Evolutionary conservation across 1,140 invertebrate genomes (phyloP).

Genomic region (Asbolus verrucosus): DNA sequence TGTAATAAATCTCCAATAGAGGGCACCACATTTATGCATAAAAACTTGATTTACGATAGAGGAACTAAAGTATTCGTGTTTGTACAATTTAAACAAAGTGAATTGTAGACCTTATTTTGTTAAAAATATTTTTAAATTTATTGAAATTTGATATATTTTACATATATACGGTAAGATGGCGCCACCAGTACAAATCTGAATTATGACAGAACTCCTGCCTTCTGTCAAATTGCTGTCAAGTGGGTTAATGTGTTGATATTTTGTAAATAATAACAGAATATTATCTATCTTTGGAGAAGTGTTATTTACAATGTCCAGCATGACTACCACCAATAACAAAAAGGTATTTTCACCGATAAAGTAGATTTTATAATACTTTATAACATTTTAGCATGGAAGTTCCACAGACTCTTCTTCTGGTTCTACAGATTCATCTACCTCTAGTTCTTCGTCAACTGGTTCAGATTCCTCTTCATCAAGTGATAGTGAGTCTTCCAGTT

Average conservation of each 20-base stretch:
- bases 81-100: too few relatives aligned
- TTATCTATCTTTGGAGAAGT: not conserved
- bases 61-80: too few relatives aligned
- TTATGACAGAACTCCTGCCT: too few relatives aligned
- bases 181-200: too few relatives aligned
- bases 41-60: too few relatives aligned
- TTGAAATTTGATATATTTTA: too few relatives aligned
- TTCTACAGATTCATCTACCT: conserved; percentile 67
- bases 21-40: too few relatives aligned
- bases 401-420: conserved; percentile 53
- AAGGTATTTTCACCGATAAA: conserved; percentile 22
- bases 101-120: too few relatives aligned
- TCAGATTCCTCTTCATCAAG: conserved; percentile 80
- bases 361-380: not conserved
- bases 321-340: conserved; percentile 44
- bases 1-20: not conserved
- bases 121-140: too few relatives aligned
- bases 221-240: not conserved
- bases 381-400: conserved; percentile 45
- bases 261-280: not conserved
- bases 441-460: conserved; percentile 75
- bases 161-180: too few relatives aligned
- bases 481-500: conserved; percentile 69
- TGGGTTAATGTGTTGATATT: not conserved
- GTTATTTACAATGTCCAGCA: conserved; percentile 4